Evolutionary conservation across 1,140 invertebrate species (phyloP), one percentile per base, ranked within the genome.

Genomic region (Hestina assimilis): DNA sequence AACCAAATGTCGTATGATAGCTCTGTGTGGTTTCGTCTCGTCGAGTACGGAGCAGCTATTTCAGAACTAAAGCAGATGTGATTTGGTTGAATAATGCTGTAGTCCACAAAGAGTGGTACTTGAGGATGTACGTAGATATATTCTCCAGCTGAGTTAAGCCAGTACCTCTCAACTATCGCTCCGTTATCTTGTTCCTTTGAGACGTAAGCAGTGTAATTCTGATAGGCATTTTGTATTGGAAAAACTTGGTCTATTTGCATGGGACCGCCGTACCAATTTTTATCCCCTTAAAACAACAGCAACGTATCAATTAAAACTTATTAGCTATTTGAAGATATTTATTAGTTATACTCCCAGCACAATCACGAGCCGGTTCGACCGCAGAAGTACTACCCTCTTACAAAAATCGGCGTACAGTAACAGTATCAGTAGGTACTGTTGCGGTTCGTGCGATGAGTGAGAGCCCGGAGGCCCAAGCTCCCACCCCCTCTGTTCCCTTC

Each of bases 161-260:
- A 96, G 68, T 95, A 95, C 29, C 93, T 91, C 68, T 96, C 95
- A 0, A 92, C 79, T 0, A 96, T 88, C 3, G 92, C 93, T 63
- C 90, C 91, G 66, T 93, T 93, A 31, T 90, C 84, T 4, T 79
- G 61, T 74, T 93, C 92, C 31, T 91, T 91, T 14, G 91, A 90
- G 4, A 93, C 65, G 66, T 93, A 93, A 0, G 92, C 83, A 35
- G 90, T 89, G 40, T 93, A 92, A 0, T 83, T 80, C 24, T 90
- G 90, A 1, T 78, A 79, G 60, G 91, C 89, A 4, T 90, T 83
- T 67, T 94, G 90, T 12, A 94, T 87, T 0, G 93, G 93, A 90
- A 92, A 94, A 12, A 90, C 75, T 68, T 93, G 92, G 46, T 90
- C 66, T n/a, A 90, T 80, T 65, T 90, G 79, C 76, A 93, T 89